A percentile compares a stretch with the other conserved stretches of the same genome.
phyloP scores from a whole-genome alignment of 2,113 vertebrate genomes.

The Tenebrosternarchus preto region DNA sequence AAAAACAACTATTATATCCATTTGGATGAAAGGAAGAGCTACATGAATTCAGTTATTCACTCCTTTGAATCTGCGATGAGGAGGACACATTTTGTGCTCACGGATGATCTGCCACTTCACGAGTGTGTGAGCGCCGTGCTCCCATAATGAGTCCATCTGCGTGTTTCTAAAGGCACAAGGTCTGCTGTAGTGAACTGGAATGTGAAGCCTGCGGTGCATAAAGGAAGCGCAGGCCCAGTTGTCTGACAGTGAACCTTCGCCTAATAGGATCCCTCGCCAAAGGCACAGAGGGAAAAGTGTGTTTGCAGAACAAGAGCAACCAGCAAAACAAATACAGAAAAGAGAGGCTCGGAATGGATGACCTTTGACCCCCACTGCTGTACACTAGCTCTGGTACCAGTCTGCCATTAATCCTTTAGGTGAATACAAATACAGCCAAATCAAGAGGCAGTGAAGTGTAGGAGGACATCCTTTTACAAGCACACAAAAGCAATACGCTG shows the following conservation, averaged over 20 bases:
- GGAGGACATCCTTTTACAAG: neutral
- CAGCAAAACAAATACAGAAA: slow-evolving; percentile 54
- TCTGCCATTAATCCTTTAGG: slow-evolving; percentile 26
- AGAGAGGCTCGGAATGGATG: slow-evolving; percentile 18
- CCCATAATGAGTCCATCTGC: slow-evolving; percentile 65
- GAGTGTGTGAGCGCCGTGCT: slow-evolving; percentile 66
- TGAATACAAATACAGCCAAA: neutral
- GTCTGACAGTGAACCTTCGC: slow-evolving; percentile 63
- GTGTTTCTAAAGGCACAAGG: slow-evolving; percentile 67
- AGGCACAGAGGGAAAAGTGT: slow-evolving; percentile 55
- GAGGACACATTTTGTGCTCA: slow-evolving; percentile 67
- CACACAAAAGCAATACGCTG: neutral
- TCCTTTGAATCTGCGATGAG: slow-evolving; percentile 61
- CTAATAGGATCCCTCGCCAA: slow-evolving; percentile 69
- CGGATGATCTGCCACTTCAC: slow-evolving; percentile 67
- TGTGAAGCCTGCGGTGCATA: slow-evolving; percentile 73
- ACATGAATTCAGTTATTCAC: slow-evolving; percentile 57
- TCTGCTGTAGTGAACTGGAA: slow-evolving; percentile 75
- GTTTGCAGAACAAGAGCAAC: slow-evolving; percentile 53
- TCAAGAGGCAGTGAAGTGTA: neutral
- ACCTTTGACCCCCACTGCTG: slow-evolving; percentile 4
- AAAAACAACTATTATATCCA: slow-evolving; percentile 71
- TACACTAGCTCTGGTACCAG: neutral
- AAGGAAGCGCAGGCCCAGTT: slow-evolving; percentile 72
- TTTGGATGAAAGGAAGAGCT: slow-evolving; percentile 69